Percentiles rank a stretch among this genome's conserved stretches.
Conservation (phyloP, 2,888 invertebrate genomes). For the Zygothrica quintamaculata region DNA sequence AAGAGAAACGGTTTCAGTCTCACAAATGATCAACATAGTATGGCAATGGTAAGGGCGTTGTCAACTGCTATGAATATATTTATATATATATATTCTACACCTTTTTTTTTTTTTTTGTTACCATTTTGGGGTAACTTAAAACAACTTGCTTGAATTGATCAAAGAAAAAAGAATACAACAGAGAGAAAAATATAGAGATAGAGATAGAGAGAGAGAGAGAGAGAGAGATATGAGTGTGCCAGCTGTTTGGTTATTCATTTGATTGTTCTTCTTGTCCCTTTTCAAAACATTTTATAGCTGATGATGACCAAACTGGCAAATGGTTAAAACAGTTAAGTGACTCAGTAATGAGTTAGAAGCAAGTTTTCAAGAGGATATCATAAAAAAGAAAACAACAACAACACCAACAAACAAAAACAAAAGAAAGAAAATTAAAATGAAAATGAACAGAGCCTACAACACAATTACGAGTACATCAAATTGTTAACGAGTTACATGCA, state of each 20-base stretch:
- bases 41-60: constrained; percentile 48
- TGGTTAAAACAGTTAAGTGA: constrained; percentile 37
- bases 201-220: neutral
- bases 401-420: no score
- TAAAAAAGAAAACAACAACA: constrained; percentile 33
- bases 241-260: constrained; percentile 52
- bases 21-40: constrained; percentile 35
- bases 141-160: constrained; percentile 52
- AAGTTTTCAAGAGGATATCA: constrained; percentile 18
- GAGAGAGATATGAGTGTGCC: constrained; percentile 23
- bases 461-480: constrained; percentile 51
- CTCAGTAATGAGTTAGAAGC: constrained; percentile 26
- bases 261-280: constrained; percentile 46
- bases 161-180: constrained; percentile 21
- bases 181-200: neutral
- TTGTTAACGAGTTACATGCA: constrained; percentile 43
- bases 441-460: constrained; percentile 20
- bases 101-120: no score
- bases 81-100: neutral
- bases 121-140: constrained; percentile 6
- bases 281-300: constrained; percentile 61
- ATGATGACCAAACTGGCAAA: constrained; percentile 16
- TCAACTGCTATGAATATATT: constrained; percentile 16
- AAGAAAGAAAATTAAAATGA: no score
- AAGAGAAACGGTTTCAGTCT: constrained; percentile 10